Conservation (phyloP, 2,113 vertebrate genomes). For the Mellivora capensis region DNA sequence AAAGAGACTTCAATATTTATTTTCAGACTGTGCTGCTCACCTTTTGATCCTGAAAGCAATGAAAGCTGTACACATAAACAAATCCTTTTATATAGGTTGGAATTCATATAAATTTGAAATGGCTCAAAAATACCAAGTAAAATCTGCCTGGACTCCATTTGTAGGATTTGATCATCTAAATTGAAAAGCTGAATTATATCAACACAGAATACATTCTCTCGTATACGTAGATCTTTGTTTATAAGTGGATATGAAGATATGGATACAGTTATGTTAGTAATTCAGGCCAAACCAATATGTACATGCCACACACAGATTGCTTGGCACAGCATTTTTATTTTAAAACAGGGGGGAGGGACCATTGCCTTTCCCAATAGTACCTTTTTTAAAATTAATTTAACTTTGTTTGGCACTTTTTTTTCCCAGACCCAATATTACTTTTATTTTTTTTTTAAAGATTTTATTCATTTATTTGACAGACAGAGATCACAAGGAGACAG, state of each 20-base stretch:
- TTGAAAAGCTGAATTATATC: conserved; percentile 45
- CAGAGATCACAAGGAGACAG: too few relatives aligned
- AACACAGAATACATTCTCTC: background rate
- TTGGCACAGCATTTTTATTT: background rate
- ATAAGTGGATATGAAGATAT: background rate
- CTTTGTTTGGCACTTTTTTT: too few relatives aligned
- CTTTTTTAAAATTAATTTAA: background rate
- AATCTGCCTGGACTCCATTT: background rate
- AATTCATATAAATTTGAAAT: conserved; percentile 42
- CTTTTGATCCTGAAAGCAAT: conserved; percentile 45
- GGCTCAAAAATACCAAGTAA: conserved; percentile 35
- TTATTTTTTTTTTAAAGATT: background rate
- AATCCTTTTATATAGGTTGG: conserved; percentile 35
- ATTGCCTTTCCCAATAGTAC: background rate
- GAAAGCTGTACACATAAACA: conserved; percentile 11
- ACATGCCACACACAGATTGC: background rate
- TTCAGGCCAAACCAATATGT: background rate
- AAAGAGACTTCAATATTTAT: conserved; percentile 17
- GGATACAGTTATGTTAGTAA: background rate
- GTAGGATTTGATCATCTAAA: background rate
- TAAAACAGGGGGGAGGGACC: background rate
- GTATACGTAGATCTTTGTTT: background rate
- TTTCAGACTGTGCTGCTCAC: background rate
- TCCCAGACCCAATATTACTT: background rate
- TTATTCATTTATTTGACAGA: too few relatives aligned